Base-by-base conservation (phyloP, 2,113 vertebrate species). In the Amia ocellicauda region DNA sequence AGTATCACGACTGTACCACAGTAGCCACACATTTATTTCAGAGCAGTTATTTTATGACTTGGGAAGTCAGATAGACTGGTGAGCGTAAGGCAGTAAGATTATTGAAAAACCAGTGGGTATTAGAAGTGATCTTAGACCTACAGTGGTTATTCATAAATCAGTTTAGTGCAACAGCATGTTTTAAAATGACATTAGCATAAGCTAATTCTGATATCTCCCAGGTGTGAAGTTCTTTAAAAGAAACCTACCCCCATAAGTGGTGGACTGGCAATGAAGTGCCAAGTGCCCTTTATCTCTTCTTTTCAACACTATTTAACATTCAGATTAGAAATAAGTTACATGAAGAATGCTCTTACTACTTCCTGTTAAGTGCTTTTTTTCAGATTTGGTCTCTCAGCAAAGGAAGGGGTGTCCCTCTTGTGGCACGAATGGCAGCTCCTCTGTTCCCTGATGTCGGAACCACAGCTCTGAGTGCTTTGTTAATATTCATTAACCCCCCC, bases 401-500 rank as follows among this genome's bases (percentile, higher is more conserved):
- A 55, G 20, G 42, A 66, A 52, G 36, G 31, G 56, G 26, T 50
- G 57, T 61, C 51, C 27, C 51, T 61, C 50, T 27, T 53, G 23
- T 62, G 66, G 58, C 58, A 56, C 50, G 28, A 54, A 52, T 53
- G 36, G 31, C 58, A 66, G 56, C 43, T 66, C 55, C 16, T 42
- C 31, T 52, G 47, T 47, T 59, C 52, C 52, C 59, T 62, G 13
- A 47, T 36, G 59, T 67, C 49, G 58, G 22, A 42, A 26, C 26
- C 28, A 36, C 43, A 31, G 56, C 47, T 68, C n/a, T 14, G 40
- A 56, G 58, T 49, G 52, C 59, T 62, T 24, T 45, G 59, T 62
- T 68, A 68, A 68, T 68, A 68, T 68, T 68, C 66, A 68, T 68
- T 55, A 68, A 26, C 40, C 22, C 50, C 43, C 59, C 31, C 40